Evolutionary conservation across 2,888 invertebrate genomes (phyloP), one percentile per base, ranked within the genome.

Genomic region (Drosophila nr. perissopoda): DNA sequence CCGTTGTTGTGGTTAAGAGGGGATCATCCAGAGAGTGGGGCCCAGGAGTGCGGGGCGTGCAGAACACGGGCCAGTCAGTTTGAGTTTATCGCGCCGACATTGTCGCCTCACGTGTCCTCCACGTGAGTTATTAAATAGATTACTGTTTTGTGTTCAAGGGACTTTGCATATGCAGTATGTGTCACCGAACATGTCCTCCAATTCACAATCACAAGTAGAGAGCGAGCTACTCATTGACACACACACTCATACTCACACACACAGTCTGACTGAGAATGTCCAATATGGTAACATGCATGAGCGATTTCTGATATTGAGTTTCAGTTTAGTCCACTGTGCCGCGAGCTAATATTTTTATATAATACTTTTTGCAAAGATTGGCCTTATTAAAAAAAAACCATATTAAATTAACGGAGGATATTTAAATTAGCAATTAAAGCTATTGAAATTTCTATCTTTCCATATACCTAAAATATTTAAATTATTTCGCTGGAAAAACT

Each of bases 81-180:
- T 52, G 63, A 60, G 80, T 71, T 82, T 87, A 79, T 76, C 81
- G 88, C 81, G 86, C 60, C 75, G 72, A 76, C 89, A 86, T 75
- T 73, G 75, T 77, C 69, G 72, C 63, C 79, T 60, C 72, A 63
- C 68, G 70, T 67, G 67, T 68, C 65, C 73, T 58, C 74, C 87
- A 71, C 66, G 89, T 85, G 82, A 83, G 83, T 88, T 88, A 85
- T 85, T 86, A 88, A 85, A 85, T 88, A 88, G 85, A 85, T 85
- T 86, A 85, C 84, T 73, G 76, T 83, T 83, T 78, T 81, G 76
- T 78, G 73, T 73, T 73, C 65, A n/a, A 59, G 67, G 68, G 60
- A 54, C 78, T 69, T 78, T 69, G 52, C 73, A 72, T 70, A 76
- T 71, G 64, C 61, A 69, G 67, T 54, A 73, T 79, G 59, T 77